Evolutionary conservation across 2,888 invertebrate genomes (phyloP), one percentile per base, ranked within the genome.

Genomic region (Druceiella hillmani): DNA sequence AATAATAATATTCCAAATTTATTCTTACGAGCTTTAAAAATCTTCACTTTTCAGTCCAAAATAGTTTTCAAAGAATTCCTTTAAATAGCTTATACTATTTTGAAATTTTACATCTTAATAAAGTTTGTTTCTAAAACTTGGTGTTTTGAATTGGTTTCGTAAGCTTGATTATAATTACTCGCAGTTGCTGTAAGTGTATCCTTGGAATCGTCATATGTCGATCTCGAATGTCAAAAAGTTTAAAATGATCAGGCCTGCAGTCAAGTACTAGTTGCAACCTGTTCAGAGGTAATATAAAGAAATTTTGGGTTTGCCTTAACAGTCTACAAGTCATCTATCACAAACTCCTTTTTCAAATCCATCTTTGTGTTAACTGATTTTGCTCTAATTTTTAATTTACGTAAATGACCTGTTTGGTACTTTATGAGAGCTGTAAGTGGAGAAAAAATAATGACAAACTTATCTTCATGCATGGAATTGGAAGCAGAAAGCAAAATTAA

Each of bases 401-500:
- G 61, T 42, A 98, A 70, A 57, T 90, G 88, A 59, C 91, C 89
- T 36, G 98, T 79, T 76, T 98, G 97, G 75, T 98, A 97, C 76
- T 91, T 91, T 53, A 99, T 98, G 14, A 99, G 75, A 16, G 99
- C 97, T 53, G 99, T 69, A 14, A 99, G 67, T 11, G 99, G 99
- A 25, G 97, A 97, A 56, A 99, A 88, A 3, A 99, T 94, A 51
- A 99, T 76, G 4, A 97, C 87, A 42, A 98, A 76, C 61, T 86
- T 81, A 51, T 81, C 75, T 36, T 83, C 78, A 48, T 81, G 78
- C 52, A 93, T 68, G 94, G 76, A 1, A 95, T 93, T 22, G 99
- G 99, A 47, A 99, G 70, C 63, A 98, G 98, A 65, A 92, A 99
- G 62, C 97, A 97, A 12, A 99, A 67, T 0, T 97, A 98, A n/a